Conservation (phyloP, 1,140 invertebrate species). For the Homalodisca vitripennis region DNA sequence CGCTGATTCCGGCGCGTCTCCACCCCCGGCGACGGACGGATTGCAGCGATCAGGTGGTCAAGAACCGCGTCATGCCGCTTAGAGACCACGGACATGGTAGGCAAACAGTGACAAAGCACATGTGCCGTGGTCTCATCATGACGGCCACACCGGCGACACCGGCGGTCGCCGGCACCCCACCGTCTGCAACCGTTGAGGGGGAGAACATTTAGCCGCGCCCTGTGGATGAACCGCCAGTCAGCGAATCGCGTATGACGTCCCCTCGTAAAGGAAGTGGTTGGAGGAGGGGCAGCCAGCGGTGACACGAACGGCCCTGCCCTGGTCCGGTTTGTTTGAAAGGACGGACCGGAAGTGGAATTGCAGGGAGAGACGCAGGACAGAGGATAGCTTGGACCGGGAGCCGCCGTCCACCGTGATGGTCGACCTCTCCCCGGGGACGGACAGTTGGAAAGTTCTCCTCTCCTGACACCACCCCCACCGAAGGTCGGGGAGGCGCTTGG, state of each 20-base stretch:
- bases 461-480: neutral
- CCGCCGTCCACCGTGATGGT: neutral
- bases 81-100: neutral
- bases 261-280: conserved; percentile 32
- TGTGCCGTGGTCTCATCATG: neutral
- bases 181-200: conserved; percentile 31
- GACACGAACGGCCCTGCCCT: conserved; percentile 31
- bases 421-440: neutral
- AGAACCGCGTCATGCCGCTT: neutral
- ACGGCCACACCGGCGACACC: conserved; percentile 31
- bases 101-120: neutral
- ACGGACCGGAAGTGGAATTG: neutral
- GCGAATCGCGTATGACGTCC: conserved; percentile 37
- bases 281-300: neutral
- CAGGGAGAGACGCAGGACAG: neutral
- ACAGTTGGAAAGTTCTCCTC: neutral
- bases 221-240: conserved; percentile 44
- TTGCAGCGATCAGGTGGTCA: neutral
- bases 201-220: conserved; percentile 36
- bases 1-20: neutral
- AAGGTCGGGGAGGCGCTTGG: neutral
- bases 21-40: neutral
- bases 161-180: neutral
- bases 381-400: neutral
- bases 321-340: conserved; percentile 13